phyloP scores from a whole-genome alignment of 1,140 invertebrate genomes.

The Rhynchophorus ferrugineus region DNA sequence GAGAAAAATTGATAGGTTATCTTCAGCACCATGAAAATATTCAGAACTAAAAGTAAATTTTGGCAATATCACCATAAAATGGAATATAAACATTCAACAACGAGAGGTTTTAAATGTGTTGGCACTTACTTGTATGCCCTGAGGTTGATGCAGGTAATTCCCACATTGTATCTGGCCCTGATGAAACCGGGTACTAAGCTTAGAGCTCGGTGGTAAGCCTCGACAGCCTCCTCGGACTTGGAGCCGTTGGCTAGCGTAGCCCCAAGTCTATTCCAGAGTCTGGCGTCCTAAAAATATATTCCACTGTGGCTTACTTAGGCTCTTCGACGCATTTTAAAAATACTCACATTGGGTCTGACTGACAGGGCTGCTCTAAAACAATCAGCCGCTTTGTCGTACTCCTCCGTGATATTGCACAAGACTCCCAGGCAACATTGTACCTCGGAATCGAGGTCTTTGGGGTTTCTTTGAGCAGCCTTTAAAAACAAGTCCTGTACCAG shows the following conservation, averaged over 20 bases:
- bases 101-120: too few relatives aligned
- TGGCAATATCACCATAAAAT: too few relatives aligned
- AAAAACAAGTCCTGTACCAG: conserved; percentile 77
- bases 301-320: too few relatives aligned
- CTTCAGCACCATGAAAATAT: too few relatives aligned
- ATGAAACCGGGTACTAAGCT: conserved; percentile 92
- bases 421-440: conserved; percentile 94
- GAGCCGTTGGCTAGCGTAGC: conserved; percentile 95
- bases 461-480: conserved; percentile 74
- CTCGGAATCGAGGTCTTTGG: conserved; percentile 78
- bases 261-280: conserved; percentile 95
- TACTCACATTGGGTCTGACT: conserved; percentile 67
- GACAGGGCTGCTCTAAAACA: conserved; percentile 88
- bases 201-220: conserved; percentile 89
- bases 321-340: too few relatives aligned
- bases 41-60: too few relatives aligned
- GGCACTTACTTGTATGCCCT: conserved; percentile 80
- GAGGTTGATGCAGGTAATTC: conserved; percentile 96
- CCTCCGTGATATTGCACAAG: conserved; percentile 87
- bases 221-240: conserved; percentile 89
- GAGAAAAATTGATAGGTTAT: too few relatives aligned
- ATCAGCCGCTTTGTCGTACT: conserved; percentile 94
- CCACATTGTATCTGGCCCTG: conserved; percentile 93
- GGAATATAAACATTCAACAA: too few relatives aligned
- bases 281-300: conserved; percentile 63